Evolutionary conservation across 2,113 vertebrate species (phyloP).

Genomic region (Dicaeum eximium): DNA sequence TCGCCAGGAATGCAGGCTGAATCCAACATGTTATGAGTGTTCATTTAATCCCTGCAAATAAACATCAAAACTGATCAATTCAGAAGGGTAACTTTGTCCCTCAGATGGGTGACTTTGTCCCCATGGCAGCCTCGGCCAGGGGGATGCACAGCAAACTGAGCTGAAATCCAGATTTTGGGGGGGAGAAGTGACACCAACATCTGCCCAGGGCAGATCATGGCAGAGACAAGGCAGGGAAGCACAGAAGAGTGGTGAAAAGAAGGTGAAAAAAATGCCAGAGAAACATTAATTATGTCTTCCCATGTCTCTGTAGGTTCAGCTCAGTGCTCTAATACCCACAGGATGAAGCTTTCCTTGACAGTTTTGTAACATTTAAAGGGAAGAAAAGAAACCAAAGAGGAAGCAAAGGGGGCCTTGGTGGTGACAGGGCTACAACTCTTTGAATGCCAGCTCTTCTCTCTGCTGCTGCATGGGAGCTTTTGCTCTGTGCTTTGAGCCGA

Average conservation of each 20-base stretch:
- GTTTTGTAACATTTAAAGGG: not conserved
- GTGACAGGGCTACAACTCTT: not conserved
- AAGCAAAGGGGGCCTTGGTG: not conserved
- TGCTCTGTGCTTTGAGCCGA: not conserved
- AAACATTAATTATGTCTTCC: not conserved
- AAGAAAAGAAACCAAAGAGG: not conserved
- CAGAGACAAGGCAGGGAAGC: not conserved
- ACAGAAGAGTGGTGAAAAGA: not conserved
- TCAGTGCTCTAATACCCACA: not conserved
- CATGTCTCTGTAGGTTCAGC: not conserved
- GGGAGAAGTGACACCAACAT: not conserved
- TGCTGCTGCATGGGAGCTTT: not conserved
- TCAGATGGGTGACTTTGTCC: not conserved
- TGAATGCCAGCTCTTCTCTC: not conserved
- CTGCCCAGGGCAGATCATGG: not conserved
- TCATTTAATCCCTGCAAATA: not conserved
- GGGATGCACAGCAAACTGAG: not conserved
- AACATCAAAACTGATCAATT: not conserved
- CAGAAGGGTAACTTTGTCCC: not conserved
- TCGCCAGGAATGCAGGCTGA: not conserved
- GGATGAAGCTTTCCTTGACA: not conserved
- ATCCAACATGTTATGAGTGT: accelerated
- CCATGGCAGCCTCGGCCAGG: not conserved
- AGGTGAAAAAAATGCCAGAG: not conserved
- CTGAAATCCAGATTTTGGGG: not conserved